Evolutionary conservation across 1,140 invertebrate genomes (phyloP).

Genomic region (Bicyclus anynana): DNA sequence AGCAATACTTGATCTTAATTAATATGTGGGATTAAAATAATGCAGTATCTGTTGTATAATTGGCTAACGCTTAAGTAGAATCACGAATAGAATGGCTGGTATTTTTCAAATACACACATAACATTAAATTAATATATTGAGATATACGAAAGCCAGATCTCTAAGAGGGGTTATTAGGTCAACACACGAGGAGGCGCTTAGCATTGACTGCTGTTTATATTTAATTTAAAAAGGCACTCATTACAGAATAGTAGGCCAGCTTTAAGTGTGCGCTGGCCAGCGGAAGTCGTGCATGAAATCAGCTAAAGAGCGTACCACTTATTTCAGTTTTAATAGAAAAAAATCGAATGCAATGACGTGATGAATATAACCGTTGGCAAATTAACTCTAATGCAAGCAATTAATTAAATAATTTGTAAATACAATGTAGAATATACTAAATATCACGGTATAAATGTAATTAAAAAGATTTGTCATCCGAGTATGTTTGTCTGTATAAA

Average conservation of each 20-base stretch:
- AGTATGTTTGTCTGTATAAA: no score
- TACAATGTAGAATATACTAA: no score
- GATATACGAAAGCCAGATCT: slow-evolving; percentile 25
- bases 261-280: background rate
- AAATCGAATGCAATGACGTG: no score
- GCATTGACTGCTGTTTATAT: slow-evolving; percentile 8
- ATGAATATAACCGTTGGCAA: no score
- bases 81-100: slow-evolving; percentile 12
- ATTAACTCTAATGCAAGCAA: no score
- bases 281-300: no score
- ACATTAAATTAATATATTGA: slow-evolving; percentile 20
- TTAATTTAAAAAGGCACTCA: slow-evolving; percentile 14
- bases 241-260: slow-evolving; percentile 1
- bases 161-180: slow-evolving; percentile 27
- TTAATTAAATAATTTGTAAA: no score
- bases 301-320: no score
- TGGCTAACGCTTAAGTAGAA: background rate
- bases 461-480: no score
- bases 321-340: no score
- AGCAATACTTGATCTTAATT: no score
- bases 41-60: background rate
- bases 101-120: slow-evolving; percentile 17
- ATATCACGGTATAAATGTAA: no score
- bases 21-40: background rate
- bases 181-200: slow-evolving; percentile 19